These are phyloP conservation scores for Phoebastria nigripes DNA, from an alignment of 2,797 vertebrate genomes.

Conservation along the genomic window DNA sequence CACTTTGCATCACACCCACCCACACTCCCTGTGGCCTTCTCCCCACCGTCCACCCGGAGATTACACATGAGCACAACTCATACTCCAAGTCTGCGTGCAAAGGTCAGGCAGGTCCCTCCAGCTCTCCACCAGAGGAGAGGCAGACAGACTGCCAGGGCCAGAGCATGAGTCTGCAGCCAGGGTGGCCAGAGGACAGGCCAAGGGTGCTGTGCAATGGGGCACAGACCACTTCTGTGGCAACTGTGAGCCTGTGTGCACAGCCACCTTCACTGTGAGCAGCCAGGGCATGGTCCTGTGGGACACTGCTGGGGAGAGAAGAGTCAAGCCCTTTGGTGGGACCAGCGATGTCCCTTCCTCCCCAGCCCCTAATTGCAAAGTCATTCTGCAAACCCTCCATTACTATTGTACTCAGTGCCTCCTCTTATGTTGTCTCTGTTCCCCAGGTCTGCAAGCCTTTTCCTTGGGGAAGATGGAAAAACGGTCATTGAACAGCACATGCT, in stretches of 20 bases:
- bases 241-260: neutral
- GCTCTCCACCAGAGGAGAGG: neutral
- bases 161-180: rapidly evolving
- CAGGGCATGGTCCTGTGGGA: too few relatives aligned
- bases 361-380: neutral
- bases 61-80: rapidly evolving
- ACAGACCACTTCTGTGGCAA: neutral
- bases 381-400: neutral
- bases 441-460: neutral
- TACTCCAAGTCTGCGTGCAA: neutral
- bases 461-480: neutral
- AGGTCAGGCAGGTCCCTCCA: neutral
- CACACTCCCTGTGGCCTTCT: neutral
- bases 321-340: rapidly evolving
- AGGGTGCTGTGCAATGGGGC: neutral
- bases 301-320: neutral
- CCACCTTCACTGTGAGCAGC: neutral
- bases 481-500: neutral
- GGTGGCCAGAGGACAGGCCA: neutral
- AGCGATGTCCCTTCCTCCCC: neutral
- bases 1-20: neutral
- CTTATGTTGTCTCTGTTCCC: neutral
- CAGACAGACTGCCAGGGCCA: neutral
- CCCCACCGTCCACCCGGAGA: rapidly evolving
- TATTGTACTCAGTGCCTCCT: neutral